These are phyloP conservation scores for Chionomys nivalis DNA, from an alignment of 2,113 vertebrate genomes.

Conservation along the genomic window DNA sequence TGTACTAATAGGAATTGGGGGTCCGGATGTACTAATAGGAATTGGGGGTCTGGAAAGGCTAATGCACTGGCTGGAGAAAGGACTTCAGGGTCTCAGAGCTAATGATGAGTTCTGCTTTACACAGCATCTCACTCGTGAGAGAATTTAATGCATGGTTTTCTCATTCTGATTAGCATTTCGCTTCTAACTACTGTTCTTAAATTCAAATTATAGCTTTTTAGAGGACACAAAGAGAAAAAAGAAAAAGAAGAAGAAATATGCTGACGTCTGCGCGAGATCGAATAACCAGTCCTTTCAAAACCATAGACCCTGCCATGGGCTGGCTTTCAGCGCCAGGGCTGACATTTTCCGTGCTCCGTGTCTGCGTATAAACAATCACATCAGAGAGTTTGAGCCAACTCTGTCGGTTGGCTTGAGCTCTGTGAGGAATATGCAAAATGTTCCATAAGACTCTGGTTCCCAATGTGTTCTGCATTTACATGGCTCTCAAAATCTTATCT, in stretches of 20 bases:
- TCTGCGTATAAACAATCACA: not conserved
- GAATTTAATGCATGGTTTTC: constrained; percentile 53
- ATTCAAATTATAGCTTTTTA: constrained; percentile 79
- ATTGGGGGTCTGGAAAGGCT: not conserved
- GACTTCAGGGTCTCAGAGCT: not conserved
- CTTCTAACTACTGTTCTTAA: constrained; percentile 73
- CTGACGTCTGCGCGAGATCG: constrained; percentile 68
- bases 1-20: not conserved
- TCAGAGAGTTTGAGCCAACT: not conserved
- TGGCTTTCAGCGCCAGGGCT: not conserved
- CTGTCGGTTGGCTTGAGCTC: not conserved
- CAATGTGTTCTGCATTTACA: constrained; percentile 34
- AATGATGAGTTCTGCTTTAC: not conserved
- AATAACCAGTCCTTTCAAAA: constrained; percentile 53
- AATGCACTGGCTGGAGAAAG: not conserved
- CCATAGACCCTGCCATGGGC: constrained; percentile 27
- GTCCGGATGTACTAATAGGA: not conserved
- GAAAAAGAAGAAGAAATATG: constrained; percentile 55
- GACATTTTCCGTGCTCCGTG: constrained; percentile 30
- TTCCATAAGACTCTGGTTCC: constrained; percentile 31
- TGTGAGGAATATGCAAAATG: not conserved
- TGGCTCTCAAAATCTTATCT: constrained; percentile 38
- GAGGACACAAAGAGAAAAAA: constrained; percentile 45
- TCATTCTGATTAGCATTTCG: constrained; percentile 74
- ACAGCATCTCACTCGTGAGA: not conserved